Evolutionary conservation across 2,113 vertebrate species (phyloP), one percentile per base, ranked within the genome.

Genomic region (Sander lucioperca): DNA sequence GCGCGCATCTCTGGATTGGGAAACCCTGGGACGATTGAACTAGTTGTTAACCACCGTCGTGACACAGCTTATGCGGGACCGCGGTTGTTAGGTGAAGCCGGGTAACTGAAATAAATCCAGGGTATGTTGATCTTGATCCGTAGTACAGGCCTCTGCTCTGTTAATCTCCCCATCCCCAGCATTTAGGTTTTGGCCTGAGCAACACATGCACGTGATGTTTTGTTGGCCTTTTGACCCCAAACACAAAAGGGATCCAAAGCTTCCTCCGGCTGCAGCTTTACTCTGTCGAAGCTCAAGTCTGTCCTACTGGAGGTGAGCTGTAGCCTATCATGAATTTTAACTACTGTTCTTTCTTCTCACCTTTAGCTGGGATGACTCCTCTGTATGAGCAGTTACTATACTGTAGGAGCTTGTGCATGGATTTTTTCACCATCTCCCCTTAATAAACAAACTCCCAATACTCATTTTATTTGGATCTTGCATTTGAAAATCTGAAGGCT

Each of bases 271-370:
- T 53, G 57, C 66, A 64, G 81, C 56, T 73, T 79, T n/a, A 45
- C 30, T 63, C 76, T 21, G 43, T 59, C 56, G 36, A 25, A 54
- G 30, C 78, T 67, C 56, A 5, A 3, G 27, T 56, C 33, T 9
- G 53, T 73, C 54, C 58, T 59, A 16, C 3, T 23, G 68, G 68
- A 65, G 62, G 43, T 62, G 11, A 72, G 4, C 3, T 6, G 3
- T 43, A 48, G 64, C n/a, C 67, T 15, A 25, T 13, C 21, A 16
- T 80, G 83, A 82, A 88, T 85, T 72, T 83, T 78, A 75, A 85
- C 48, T 10, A 27, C 45, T 18, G 13, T 19, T 63, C 21, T 64
- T 67, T 23, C 33, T 13, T 51, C 51, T 64, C 4, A 0, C 15
- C 45, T 50, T 6, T 16, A 61, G 74, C 58, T 33, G 9, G 3